Base-by-base conservation (phyloP, 2,888 invertebrate species). In the Nowickia ferox region DNA sequence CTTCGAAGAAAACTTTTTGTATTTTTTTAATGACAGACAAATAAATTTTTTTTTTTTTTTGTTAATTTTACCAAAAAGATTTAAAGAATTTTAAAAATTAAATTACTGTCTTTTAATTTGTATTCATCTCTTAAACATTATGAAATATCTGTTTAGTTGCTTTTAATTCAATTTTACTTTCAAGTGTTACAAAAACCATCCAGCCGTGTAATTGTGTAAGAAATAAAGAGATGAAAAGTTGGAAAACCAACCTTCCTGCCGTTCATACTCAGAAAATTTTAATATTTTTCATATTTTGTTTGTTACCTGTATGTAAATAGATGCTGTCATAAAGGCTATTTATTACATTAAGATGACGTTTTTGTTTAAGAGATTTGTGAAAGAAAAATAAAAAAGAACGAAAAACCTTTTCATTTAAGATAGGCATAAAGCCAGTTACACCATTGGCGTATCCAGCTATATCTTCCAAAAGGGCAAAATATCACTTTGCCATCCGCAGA, bases 141-240 rank as follows among this genome's bases (percentile, higher is more conserved):
- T 86, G 75, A 86, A 83, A 82, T 86, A 79, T 83, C 83, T 86
- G 72, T 76, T 83, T 79, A 82, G 75, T 86, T 86, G 79, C 79
- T 75, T 51, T 75, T 76, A 85, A 76, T 76, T 68, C 51, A 9
- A 81, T 85, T 81, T 74, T 42, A 68, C 76, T 83, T 83, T 65
- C 59, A 79, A 72, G 65, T 74, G 68, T 69, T 51, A 74, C 68
- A 68, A 72, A 71, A 61, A 44, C 22, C 68, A 68, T 19, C 61
- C 66, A 63, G 10, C 61, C 17, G n/a, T 15, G 9, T 63, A 22
- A 17, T 38, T 9, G 19, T 42, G 11, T 17, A 53, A 55, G 46
- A 61, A 46, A 44, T 61, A 38, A 42, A 38, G 30, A 61, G 44
- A 68, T 71, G 17, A 30, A 69, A 77, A 74, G 13, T 55, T 63